phyloP scores from a whole-genome alignment of 2,888 invertebrate species.

The Elysia crispata region DNA sequence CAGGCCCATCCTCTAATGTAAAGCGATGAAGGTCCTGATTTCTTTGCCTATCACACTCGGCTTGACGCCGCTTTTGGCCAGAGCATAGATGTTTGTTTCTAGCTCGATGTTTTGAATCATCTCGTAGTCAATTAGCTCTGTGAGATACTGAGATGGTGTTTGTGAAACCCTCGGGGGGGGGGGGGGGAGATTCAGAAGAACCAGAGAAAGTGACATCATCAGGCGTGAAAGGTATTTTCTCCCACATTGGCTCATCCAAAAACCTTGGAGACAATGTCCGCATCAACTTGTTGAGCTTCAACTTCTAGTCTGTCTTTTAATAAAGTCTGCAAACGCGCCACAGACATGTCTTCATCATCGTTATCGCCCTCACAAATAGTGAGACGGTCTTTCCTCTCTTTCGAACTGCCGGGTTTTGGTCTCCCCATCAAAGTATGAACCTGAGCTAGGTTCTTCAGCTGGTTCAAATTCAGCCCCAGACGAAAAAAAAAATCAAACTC shows the following conservation, averaged over 20 bases:
- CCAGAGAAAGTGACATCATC: background rate
- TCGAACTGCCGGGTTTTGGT: background rate
- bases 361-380: background rate
- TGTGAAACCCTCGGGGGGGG: background rate
- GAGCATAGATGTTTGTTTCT: slow-evolving; percentile 21
- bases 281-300: background rate
- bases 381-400: background rate
- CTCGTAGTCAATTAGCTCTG: slow-evolving; percentile 7
- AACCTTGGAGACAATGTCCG: background rate
- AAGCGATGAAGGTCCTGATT: slow-evolving; percentile 42
- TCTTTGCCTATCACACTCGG: slow-evolving; percentile 46
- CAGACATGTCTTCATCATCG: slow-evolving; percentile 20
- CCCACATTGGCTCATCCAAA: slow-evolving; percentile 25
- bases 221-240: background rate
- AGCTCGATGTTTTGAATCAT: slow-evolving; percentile 18
- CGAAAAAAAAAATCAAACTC: background rate
- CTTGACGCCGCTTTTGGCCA: slow-evolving; percentile 43
- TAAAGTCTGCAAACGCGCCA: background rate
- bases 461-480: slow-evolving; percentile 17
- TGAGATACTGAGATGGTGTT: slow-evolving; percentile 21
- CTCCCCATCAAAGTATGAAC: background rate
- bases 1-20: slow-evolving; percentile 45
- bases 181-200: background rate
- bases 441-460: background rate
- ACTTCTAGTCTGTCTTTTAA: no score